Conservation (phyloP, 1,140 invertebrate genomes). For the Lepidurus packardi region DNA sequence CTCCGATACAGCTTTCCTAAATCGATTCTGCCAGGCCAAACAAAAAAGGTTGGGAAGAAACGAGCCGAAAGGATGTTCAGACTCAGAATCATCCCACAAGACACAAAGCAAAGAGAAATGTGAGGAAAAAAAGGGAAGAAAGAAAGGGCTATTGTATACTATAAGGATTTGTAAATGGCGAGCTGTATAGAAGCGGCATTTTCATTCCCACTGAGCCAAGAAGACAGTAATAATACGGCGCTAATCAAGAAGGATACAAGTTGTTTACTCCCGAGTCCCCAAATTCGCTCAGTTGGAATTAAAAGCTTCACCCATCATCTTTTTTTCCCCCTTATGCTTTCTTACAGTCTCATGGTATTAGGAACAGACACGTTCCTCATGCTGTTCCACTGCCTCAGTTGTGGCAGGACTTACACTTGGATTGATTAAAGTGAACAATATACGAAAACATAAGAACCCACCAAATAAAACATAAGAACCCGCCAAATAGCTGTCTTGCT, state of each 20-base stretch:
- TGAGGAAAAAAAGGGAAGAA: background rate
- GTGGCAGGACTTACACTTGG: too few species aligned
- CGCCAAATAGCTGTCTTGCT: too few species aligned
- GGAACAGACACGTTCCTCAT: too few species aligned
- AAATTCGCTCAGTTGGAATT: background rate
- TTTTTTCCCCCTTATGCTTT: background rate
- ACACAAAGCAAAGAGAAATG: background rate
- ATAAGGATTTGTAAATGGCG: background rate
- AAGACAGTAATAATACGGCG: slow-evolving; percentile 1
- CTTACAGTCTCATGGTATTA: background rate
- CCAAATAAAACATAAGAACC: too few species aligned
- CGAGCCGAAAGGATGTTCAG: background rate
- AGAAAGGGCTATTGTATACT: background rate
- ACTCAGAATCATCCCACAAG: background rate
- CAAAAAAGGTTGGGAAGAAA: background rate
- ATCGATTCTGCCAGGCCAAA: background rate
- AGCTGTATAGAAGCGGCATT: background rate
- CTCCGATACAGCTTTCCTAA: slow-evolving; percentile 2
- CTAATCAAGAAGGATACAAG: slow-evolving; percentile 19
- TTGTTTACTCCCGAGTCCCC: slow-evolving; percentile 14
- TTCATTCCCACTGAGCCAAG: slow-evolving; percentile 3
- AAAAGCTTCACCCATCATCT: slow-evolving; percentile 8
- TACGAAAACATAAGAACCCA: too few species aligned
- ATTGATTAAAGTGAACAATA: too few species aligned
- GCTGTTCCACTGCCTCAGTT: too few species aligned